Base-by-base conservation (phyloP, 1,140 invertebrate genomes). In the Drosophila triauraria region DNA sequence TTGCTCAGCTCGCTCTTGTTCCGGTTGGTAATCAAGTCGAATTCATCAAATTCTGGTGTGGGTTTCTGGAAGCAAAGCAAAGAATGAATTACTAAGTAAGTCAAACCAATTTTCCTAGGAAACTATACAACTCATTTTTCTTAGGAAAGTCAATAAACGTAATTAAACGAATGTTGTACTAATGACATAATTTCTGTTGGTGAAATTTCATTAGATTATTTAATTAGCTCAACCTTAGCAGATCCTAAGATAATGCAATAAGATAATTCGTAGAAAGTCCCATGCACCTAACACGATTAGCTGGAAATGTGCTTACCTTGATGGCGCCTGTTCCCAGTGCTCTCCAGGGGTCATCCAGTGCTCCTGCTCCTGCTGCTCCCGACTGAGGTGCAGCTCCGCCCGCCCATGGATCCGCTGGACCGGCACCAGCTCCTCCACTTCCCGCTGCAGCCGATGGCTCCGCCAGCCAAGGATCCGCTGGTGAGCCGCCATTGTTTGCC, bases 11-110 rank as follows among this genome's bases (percentile, higher is more conserved):
- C 90, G 51, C 93, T 92, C 69, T 92, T 93, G 75, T 93, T 93
- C 56, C 94, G 93, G 93, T 97, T 97, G 43, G 96, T 96, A 74
- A 97, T 96, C 48, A 96, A 94, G 93, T 97, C 96, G 91, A 97
- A 97, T 92, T 97, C 97, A 92, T 97, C 96, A 82, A 97, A 93
- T 92, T 96, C 96, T 6, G 95, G 95, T n/a, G 95, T 82, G 44
- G 78, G 67, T 80, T 92, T 92, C 91, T 92, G 46, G 8, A 78
- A 59, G 27, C 1, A 35, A 30, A 69, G n/a, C 30, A 40, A 25
- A 57, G n/a, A 32, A n/a, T 50, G 0, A 69, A 1, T 48, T 43
- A 3, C 6, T 47, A 5, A 23, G 10, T 0, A 46, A 20, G 7
- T 15, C 9, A 6, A 15, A 15, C 27, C 27, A 30, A 6, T 15